Conservation (phyloP, 2,888 invertebrate species). For the Amiota mariae region DNA sequence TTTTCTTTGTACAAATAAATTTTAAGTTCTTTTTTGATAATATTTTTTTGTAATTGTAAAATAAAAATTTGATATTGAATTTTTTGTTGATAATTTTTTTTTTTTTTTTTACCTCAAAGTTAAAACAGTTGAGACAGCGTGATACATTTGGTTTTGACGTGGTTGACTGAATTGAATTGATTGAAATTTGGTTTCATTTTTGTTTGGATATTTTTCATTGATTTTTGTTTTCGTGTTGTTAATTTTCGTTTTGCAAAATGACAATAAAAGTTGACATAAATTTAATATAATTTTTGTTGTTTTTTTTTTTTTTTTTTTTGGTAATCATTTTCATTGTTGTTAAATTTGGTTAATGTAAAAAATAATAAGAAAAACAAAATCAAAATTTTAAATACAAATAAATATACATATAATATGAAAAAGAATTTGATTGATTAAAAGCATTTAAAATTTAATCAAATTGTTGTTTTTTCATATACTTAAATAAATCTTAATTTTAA, state of each 20-base stretch:
- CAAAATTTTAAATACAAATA: slow-evolving; percentile 12
- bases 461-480: neutral
- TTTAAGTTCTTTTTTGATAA: neutral
- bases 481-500: too few species aligned
- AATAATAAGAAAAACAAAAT: too few species aligned
- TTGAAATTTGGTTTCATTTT: slow-evolving; percentile 40
- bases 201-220: slow-evolving; percentile 29
- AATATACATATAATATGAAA: slow-evolving; percentile 32
- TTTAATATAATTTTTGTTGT: slow-evolving; percentile 26
- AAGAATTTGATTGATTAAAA: slow-evolving; percentile 31
- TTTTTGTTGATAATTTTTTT: slow-evolving; percentile 34
- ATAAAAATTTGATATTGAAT: slow-evolving; percentile 44
- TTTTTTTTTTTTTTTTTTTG: slow-evolving; percentile 24
- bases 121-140: slow-evolving; percentile 94
- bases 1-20: neutral
- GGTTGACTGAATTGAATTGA: slow-evolving; percentile 64
- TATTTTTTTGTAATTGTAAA: neutral
- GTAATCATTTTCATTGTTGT: neutral
- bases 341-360: too few species aligned
- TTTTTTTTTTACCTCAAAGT: slow-evolving; percentile 85
- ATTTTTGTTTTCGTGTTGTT: slow-evolving; percentile 39
- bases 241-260: slow-evolving; percentile 25
- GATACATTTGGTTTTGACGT: slow-evolving; percentile 91
- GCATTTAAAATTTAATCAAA: neutral
- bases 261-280: too few species aligned